Percentiles rank a stretch among this genome's conserved stretches.
Conservation (phyloP, 1,140 invertebrate species). For the Hyles vespertilio region DNA sequence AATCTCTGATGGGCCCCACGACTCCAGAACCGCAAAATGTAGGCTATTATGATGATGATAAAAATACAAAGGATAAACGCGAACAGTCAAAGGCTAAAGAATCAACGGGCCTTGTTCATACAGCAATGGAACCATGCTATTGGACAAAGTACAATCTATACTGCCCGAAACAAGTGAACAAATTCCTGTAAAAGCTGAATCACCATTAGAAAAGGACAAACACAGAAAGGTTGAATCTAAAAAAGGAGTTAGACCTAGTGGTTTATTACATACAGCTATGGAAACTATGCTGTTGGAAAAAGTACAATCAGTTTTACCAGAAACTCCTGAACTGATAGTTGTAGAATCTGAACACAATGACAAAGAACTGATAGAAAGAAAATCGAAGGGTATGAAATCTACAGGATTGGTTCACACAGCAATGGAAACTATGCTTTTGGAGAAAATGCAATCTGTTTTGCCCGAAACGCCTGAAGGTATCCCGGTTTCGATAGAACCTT, state of each 20-base stretch:
- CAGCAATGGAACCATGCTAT: neutral
- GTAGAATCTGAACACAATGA: conserved; percentile 1
- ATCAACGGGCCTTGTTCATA: neutral
- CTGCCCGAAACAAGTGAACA: neutral
- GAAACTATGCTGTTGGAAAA: conserved; percentile 26
- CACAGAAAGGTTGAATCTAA: no score
- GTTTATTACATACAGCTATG: conserved; percentile 25
- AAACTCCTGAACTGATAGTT: conserved; percentile 5
- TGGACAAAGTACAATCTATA: neutral
- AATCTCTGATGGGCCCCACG: conserved; percentile 52
- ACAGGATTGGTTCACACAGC: conserved; percentile 24
- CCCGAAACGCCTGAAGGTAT: conserved; percentile 15
- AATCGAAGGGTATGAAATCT: conserved; percentile 10
- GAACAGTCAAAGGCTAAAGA: conserved; percentile 24
- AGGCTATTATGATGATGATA: conserved; percentile 42
- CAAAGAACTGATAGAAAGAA: conserved; percentile 3
- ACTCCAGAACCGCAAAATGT: conserved; percentile 38
- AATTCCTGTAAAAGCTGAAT: no score
- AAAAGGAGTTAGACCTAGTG: conserved; percentile 4
- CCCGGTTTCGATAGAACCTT: neutral
- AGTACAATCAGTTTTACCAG: conserved; percentile 24
- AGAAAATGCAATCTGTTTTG: conserved; percentile 23
- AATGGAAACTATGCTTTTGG: conserved; percentile 28
- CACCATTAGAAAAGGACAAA: no score
- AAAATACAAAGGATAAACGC: conserved; percentile 52